Evolutionary conservation across 2,888 invertebrate genomes (phyloP).

Genomic region (Bellardia bayeri): DNA sequence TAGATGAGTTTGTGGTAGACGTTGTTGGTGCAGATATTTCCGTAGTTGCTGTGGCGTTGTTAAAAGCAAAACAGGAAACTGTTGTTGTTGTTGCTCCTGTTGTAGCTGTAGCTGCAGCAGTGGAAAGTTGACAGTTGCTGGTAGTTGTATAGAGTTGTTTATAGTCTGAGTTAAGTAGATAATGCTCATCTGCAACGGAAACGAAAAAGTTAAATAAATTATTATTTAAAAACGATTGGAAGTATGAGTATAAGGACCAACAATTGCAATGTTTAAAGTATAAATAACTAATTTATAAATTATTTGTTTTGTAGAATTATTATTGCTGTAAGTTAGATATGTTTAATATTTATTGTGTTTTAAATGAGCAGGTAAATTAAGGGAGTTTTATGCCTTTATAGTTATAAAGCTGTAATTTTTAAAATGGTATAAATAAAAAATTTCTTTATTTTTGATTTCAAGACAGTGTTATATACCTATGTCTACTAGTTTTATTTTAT

Average conservation of each 20-base stretch:
- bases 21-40: constrained; percentile 74
- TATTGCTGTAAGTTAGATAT: not conserved
- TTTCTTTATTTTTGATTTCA: too few relatives aligned
- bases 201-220: constrained; percentile 34
- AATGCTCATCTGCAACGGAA: constrained; percentile 78
- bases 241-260: not conserved
- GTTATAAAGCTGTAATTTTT: too few relatives aligned
- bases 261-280: not conserved
- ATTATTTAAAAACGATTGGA: not conserved
- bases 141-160: constrained; percentile 74
- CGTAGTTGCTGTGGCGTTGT: constrained; percentile 2
- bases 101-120: constrained; percentile 73
- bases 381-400: too few relatives aligned
- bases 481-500: too few relatives aligned
- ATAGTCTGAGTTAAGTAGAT: constrained; percentile 72
- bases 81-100: constrained; percentile 76
- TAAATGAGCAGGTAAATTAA: not conserved
- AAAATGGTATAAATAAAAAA: too few relatives aligned
- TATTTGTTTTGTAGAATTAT: not conserved
- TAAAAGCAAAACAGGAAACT: constrained; percentile 27
- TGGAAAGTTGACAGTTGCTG: constrained; percentile 77
- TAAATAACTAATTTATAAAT: not conserved
- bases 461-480: too few relatives aligned
- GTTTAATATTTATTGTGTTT: not conserved
- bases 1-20: constrained; percentile 76